Base-by-base conservation (phyloP, 2,888 invertebrate species). In the Scaptomyza cyrtandrae region DNA sequence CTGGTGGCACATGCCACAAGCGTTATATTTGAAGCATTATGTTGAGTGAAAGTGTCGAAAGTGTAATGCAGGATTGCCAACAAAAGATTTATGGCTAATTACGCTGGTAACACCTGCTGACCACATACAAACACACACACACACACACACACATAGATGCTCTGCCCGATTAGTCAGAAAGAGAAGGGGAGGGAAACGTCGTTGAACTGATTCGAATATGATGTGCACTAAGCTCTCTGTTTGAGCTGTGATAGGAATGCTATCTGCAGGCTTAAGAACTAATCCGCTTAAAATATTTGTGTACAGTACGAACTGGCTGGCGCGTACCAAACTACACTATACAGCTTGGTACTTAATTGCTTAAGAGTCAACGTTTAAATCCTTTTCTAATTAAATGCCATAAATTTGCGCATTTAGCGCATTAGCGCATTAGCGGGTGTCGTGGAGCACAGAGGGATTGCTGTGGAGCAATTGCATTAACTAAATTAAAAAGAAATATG, bases 301-400 rank as follows among this genome's bases (percentile, higher is more conserved):
- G 37, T 46, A 73, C 73, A 75, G 73, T 64, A 37, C 19, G 53
- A 48, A 50, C 65, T 56, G 64, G 44, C 71, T 75, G 29, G 39
- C 45, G 48, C 44, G 48, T 41, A 55, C 50, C 48, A 58, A 60
- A 37, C 19, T 19, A 3, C 3, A 35, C 4, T 13, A 14, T 13
- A 14, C 14, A 37, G 35, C n/a, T 48, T 57, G 74, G 39, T 57
- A 52, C 60, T 68, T 65, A 63, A 63, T 60, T 75, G 71, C 50
- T 50, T 49, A 49, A 49, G 52, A 37, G 16, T 53, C 10, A 14
- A 33, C 45, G 45, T 31, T 49, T 48, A 65, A 77, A 84, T 84
- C 81, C 87, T 65, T 75, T 75, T 55, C 69, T 64, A 78, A 75
- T 77, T 78, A 74, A 77, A 77, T 66, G 54, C 64, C 78, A 77